Conservation (phyloP, 2,888 invertebrate species). For the Synergus umbraculus region DNA sequence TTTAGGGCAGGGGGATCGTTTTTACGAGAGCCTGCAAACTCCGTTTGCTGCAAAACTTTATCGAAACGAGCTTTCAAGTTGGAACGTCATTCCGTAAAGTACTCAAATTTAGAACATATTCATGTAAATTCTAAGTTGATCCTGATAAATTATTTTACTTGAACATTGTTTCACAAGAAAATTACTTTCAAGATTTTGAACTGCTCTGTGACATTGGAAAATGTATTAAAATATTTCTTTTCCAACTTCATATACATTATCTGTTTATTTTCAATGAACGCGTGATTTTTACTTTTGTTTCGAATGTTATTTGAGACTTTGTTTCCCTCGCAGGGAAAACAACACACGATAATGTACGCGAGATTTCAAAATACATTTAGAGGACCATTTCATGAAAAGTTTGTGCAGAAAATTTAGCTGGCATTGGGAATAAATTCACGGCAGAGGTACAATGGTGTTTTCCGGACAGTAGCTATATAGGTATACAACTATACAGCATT, state of each 20-base stretch:
- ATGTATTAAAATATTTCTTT: too few relatives aligned
- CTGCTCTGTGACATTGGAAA: too few relatives aligned
- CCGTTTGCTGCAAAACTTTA: constrained; percentile 25
- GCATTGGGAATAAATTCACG: constrained; percentile 2
- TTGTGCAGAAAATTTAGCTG: constrained; percentile 8
- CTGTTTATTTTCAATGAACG: not conserved
- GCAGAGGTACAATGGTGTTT: constrained; percentile 16
- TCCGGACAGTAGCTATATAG: not conserved
- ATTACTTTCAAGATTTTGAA: not conserved
- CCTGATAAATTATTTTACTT: not conserved
- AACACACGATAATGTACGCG: not conserved
- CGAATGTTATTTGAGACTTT: not conserved
- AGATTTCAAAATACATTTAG: constrained; percentile 6
- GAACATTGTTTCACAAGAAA: not conserved
- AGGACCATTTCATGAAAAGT: constrained; percentile 18
- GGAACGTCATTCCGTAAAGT: constrained; percentile 29
- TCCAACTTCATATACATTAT: too few relatives aligned
- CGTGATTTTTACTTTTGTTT: not conserved
- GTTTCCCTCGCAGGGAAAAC: not conserved
- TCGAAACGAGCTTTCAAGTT: constrained; percentile 37
- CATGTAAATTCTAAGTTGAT: constrained; percentile 25
- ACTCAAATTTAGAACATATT: constrained; percentile 24
- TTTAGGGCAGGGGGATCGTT: not conserved
- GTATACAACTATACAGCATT: not conserved
- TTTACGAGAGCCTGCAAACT: constrained; percentile 30